Evolutionary conservation across 2,113 vertebrate species (phyloP).

Genomic region (Opisthocomus hoazin): DNA sequence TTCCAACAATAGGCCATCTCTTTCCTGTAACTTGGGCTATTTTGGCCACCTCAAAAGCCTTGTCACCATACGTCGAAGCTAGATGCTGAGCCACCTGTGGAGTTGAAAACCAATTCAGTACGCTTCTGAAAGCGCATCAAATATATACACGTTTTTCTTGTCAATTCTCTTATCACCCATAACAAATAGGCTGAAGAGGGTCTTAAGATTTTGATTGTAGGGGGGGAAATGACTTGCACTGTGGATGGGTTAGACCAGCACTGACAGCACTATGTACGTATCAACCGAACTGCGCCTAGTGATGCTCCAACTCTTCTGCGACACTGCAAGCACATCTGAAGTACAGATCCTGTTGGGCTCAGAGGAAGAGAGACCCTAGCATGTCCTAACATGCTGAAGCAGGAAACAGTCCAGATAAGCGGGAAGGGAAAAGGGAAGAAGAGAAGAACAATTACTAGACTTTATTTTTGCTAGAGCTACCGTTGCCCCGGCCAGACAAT

Average conservation of each 20-base stretch:
- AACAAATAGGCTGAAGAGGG: neutral
- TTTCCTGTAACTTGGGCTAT: constrained; percentile 87
- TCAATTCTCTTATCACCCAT: neutral
- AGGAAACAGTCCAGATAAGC: neutral
- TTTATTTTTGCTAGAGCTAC: neutral
- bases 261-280: neutral
- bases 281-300: neutral
- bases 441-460: neutral
- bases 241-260: constrained; percentile 39
- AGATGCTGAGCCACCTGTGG: constrained; percentile 86
- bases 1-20: constrained; percentile 94
- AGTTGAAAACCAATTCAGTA: neutral
- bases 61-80: constrained; percentile 76
- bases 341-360: neutral
- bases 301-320: neutral
- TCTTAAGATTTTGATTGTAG: neutral
- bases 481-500: neutral
- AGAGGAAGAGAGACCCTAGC: neutral
- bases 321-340: neutral
- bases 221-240: constrained; percentile 1
- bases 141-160: neutral
- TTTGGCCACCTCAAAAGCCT: constrained; percentile 87
- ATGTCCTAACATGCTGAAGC: neutral
- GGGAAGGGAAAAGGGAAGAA: neutral
- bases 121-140: neutral